Base-by-base conservation (phyloP, 2,888 invertebrate genomes). In the Morpho achilles region DNA sequence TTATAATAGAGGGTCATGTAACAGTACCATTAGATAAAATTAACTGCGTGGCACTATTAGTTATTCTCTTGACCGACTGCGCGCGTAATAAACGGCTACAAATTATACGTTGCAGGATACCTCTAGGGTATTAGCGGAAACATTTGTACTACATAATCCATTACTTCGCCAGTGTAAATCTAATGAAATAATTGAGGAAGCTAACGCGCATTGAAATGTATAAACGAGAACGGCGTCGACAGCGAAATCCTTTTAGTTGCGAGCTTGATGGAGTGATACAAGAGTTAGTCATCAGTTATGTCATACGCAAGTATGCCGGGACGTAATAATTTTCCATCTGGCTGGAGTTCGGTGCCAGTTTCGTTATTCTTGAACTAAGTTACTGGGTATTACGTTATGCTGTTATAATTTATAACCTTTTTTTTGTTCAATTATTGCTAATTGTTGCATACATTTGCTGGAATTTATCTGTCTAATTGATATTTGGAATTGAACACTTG, bases 301-400 rank as follows among this genome's bases (percentile, higher is more conserved):
- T 87, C 82, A 84, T 81, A 83, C 74, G 59, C 64, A 58, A 60
- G 63, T 57, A 61, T 48, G 51, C 45, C 53, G 53, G 58, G 59
- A 48, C 56, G 70, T 74, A 65, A 75, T 75, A 76, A 82, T 85
- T 84, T 84, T 82, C 79, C 81, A 77, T 75, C 71, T 78, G 76
- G 76, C 70, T 84, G 82, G 69, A 70, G 76, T 78, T 80, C 69
- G 69, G 73, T 75, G 78, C 69, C 73, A 62, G 56, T 63, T 61
- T 63, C 56, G 59, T 61, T 63, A 59, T 50, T 61, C 62, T 61
- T 52, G 56, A 77, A 73, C 70, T 75, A 67, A 75, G 71, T 60
- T 68, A 72, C 67, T 75, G 69, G 71, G 72, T 71, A 70, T 72
- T 72, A 61, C 56, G 53, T 47, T 53, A 50, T 42, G 47, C 53